phyloP scores from a whole-genome alignment of 1,140 invertebrate species.

The Semibalanus balanoides region DNA sequence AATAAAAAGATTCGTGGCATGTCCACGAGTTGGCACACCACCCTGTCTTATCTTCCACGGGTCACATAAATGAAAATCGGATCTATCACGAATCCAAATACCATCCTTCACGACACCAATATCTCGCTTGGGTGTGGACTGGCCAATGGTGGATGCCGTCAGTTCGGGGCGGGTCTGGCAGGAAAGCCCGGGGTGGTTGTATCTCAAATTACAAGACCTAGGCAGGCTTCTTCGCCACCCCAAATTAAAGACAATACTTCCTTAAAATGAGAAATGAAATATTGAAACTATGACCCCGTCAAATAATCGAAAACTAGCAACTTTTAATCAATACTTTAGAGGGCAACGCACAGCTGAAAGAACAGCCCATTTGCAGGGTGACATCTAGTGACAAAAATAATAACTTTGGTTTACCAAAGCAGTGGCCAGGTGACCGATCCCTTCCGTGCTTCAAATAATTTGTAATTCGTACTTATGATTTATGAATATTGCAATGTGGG shows the following conservation, averaged over 20 bases:
- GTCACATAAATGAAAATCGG: background rate
- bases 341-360: background rate
- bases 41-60: background rate
- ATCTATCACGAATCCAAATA: background rate
- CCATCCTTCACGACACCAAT: background rate
- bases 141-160: background rate
- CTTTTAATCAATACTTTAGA: background rate
- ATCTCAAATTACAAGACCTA: background rate
- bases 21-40: background rate
- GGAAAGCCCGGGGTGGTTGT: background rate
- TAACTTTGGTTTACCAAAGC: too few relatives aligned
- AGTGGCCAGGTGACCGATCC: too few relatives aligned
- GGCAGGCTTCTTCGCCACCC: too few relatives aligned
- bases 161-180: background rate
- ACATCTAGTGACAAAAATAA: background rate
- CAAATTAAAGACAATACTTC: background rate
- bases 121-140: background rate
- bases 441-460: too few relatives aligned
- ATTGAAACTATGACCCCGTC: background rate
- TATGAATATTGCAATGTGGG: too few relatives aligned
- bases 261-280: background rate
- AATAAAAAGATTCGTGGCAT: background rate
- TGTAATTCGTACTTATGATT: too few relatives aligned
- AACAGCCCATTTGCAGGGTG: background rate
- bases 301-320: background rate